These are phyloP conservation scores for Stigmatopora argus DNA, from an alignment of 2,113 vertebrate species.

Conservation along the genomic window DNA sequence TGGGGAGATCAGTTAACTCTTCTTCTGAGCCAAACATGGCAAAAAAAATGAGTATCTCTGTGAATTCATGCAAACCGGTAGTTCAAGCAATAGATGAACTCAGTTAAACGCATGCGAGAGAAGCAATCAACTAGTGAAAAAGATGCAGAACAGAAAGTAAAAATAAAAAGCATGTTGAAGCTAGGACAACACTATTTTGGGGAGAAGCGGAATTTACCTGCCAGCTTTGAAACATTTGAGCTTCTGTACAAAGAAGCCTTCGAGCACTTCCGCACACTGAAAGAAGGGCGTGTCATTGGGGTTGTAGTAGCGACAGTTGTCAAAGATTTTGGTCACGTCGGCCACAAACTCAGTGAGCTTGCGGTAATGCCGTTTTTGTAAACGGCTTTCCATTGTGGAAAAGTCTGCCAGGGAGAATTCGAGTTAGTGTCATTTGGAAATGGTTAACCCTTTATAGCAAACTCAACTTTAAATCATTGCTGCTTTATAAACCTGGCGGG, in stretches of 20 bases:
- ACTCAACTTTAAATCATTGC: no score
- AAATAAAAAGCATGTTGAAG: not conserved
- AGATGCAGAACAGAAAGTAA: not conserved
- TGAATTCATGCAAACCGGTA: conserved; percentile 13
- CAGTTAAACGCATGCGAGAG: conserved; percentile 11
- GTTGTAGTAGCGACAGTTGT: conserved; percentile 99
- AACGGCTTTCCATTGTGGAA: conserved; percentile 91
- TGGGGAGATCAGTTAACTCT: not conserved
- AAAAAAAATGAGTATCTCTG: not conserved
- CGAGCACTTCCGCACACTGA: conserved; percentile 95
- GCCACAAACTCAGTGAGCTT: conserved; percentile 98
- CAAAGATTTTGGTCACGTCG: conserved; percentile 99
- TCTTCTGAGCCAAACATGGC: not conserved
- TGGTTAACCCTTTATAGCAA: no score
- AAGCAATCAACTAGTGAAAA: not conserved
- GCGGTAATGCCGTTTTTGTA: conserved; percentile 91
- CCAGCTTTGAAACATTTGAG: conserved; percentile 98
- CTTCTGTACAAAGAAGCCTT: conserved; percentile 99
- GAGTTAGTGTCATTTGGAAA: not conserved
- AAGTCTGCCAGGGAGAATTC: conserved; percentile 73
- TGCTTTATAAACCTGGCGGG: no score
- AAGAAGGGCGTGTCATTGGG: conserved; percentile 97
- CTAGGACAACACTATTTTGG: not conserved
- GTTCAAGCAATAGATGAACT: conserved; percentile 1
- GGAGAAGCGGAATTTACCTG: conserved; percentile 75